Base-by-base conservation (phyloP, 1,140 invertebrate species). In the Episyrphus balteatus region DNA sequence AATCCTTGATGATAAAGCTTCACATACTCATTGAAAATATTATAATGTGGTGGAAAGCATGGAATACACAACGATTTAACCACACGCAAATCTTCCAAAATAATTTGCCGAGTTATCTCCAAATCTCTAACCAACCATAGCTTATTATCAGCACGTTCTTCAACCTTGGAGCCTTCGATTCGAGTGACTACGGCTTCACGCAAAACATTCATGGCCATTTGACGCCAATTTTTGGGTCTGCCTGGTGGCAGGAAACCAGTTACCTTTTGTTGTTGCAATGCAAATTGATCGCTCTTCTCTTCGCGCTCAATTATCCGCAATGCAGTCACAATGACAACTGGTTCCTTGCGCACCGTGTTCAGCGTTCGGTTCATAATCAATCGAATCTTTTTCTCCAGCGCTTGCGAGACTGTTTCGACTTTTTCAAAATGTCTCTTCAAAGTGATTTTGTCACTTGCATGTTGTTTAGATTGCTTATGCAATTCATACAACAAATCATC, bases 231-330 rank as follows among this genome's bases (percentile, higher is more conserved):
- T 64, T 98, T 96, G 0, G 93, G 94, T 51, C 96, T 74, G 0
- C 91, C 92, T 0, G 92, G 92, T 3, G 94, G 87, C 68, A 94
- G 75, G 59, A 98, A 98, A 3, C 88, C 86, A 19, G 80, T 88
- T 51, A 86, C 81, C 59, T 80, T 81, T 53, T 87, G 77, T 59
- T 88, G 79, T 64, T 85, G 80, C 40, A 86, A 54, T 1, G 88
- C 84, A 70, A 84, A 82, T 55, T 81, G 77, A 73, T 94, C 91
- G 15, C 85, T 79, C 68, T 89, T 92, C 62, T 98, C 93, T 73
- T 99, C 96, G 50, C 95, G 74, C 70, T 98, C 94, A 56, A 99
- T 92, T 45, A 99, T 97, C 51, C 96, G 75, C 5, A 99, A 67
- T 0, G 91, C 93, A 1, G 94, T 98, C 0, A 98, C 96, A 59